phyloP scores from a whole-genome alignment of 2,888 invertebrate species.

The Drosophila lutescens region DNA sequence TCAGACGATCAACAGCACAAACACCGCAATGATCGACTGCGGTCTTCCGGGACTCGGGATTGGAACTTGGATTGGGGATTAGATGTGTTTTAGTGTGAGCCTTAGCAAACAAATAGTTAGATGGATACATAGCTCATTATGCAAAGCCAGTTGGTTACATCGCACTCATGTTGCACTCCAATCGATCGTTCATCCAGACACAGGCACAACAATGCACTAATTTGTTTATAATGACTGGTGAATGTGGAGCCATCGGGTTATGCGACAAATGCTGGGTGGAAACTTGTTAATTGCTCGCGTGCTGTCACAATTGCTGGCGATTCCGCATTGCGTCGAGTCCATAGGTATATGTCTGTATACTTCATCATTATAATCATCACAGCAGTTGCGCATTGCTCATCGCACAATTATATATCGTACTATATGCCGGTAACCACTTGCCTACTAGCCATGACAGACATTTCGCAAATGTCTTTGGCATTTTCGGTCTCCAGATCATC shows the following conservation, averaged over 20 bases:
- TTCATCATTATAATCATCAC: conserved; percentile 23
- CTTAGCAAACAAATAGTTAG: conserved; percentile 1
- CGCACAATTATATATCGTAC: conserved; percentile 15
- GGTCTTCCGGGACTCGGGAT: conserved; percentile 62
- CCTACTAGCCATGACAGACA: conserved; percentile 42
- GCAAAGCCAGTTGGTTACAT: conserved; percentile 25
- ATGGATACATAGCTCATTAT: conserved; percentile 37
- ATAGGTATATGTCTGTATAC: not conserved
- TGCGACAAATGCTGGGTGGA: conserved; percentile 53
- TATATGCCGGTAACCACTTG: not conserved
- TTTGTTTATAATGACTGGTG: conserved; percentile 71
- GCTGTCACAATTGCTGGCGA: conserved; percentile 70
- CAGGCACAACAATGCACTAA: conserved; percentile 52
- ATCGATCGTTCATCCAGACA: conserved; percentile 22
- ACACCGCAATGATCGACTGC: conserved; percentile 32
- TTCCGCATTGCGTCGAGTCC: conserved; percentile 68
- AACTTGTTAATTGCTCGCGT: conserved; percentile 70
- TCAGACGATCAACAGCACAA: conserved; percentile 1
- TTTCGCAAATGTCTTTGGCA: conserved; percentile 58
- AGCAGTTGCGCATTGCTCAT: conserved; percentile 18
- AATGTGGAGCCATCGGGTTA: conserved; percentile 35
- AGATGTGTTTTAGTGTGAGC: not conserved
- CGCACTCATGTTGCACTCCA: conserved; percentile 2
- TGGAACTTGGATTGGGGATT: conserved; percentile 11
- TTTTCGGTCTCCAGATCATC: conserved; percentile 8